A percentile compares a stretch with the other conserved stretches of the same genome.
Conservation (phyloP, 2,888 invertebrate genomes). For the Celastrina argiolus region DNA sequence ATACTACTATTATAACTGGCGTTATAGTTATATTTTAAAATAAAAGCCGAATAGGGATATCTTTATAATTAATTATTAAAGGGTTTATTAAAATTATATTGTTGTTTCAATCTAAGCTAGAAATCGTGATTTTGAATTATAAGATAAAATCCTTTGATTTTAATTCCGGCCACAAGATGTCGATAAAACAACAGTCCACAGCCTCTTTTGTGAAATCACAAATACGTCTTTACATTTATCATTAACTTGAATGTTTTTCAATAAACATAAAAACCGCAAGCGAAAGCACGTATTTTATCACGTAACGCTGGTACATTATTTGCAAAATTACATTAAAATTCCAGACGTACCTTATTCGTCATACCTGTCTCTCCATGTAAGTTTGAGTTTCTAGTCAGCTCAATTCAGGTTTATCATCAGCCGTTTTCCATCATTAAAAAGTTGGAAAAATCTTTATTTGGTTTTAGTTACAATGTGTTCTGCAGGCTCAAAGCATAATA, state of each 20-base stretch:
- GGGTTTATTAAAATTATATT: background rate
- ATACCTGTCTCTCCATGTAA: slow-evolving; percentile 7
- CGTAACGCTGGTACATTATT: slow-evolving; percentile 10
- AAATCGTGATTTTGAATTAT: background rate
- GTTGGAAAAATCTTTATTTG: background rate
- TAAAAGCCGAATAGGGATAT: too few relatives aligned
- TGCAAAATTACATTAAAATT: slow-evolving; percentile 12
- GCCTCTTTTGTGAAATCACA: background rate
- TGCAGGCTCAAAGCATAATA: too few relatives aligned
- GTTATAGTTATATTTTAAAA: too few relatives aligned
- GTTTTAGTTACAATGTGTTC: too few relatives aligned
- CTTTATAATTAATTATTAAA: background rate
- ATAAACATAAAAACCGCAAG: background rate
- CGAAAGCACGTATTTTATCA: slow-evolving; percentile 9
- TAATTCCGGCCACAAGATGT: background rate
- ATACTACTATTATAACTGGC: too few relatives aligned
- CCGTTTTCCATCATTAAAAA: background rate
- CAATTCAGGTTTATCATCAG: background rate
- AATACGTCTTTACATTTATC: background rate
- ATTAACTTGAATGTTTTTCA: slow-evolving; percentile 6
- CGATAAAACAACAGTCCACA: background rate
- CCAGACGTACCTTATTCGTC: slow-evolving; percentile 8
- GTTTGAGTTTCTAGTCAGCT: slow-evolving; percentile 7
- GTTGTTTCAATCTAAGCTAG: background rate
- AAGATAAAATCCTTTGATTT: slow-evolving; percentile 3